phyloP scores from a whole-genome alignment of 2,113 vertebrate species.

The Oreotrochilus melanogaster region DNA sequence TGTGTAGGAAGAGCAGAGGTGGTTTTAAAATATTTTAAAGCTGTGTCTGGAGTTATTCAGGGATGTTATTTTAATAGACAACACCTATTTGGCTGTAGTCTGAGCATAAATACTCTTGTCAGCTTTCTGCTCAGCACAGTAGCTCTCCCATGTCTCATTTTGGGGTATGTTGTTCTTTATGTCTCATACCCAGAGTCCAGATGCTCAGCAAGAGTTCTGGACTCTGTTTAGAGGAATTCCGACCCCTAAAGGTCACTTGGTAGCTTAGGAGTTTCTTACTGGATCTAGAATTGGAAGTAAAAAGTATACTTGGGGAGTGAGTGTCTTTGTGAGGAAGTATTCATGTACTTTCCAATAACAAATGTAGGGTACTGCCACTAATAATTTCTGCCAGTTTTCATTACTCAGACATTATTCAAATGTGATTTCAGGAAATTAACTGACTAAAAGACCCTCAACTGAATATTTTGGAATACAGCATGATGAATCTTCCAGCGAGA shows the following conservation, averaged over 20 bases:
- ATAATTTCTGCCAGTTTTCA: constrained; percentile 45
- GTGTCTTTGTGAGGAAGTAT: neutral
- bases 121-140: neutral
- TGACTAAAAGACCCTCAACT: constrained; percentile 51
- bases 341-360: constrained; percentile 23
- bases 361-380: neutral
- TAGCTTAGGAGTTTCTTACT: neutral
- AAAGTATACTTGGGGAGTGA: neutral
- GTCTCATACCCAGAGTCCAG: neutral
- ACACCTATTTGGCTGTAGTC: neutral
- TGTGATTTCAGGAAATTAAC: constrained; percentile 57
- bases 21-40: neutral
- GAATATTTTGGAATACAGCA: constrained; percentile 54
- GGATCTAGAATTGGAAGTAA: neutral
- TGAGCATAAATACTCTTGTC: neutral
- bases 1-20: neutral
- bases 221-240: neutral
- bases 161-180: neutral
- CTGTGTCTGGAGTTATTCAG: neutral
- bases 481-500: constrained; percentile 41
- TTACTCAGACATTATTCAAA: neutral
- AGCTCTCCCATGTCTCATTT: neutral
- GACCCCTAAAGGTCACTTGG: neutral
- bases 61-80: neutral
- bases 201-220: neutral